These are phyloP conservation scores for Genyomyrus donnyi DNA, from an alignment of 2,113 vertebrate species.

Conservation along the genomic window DNA sequence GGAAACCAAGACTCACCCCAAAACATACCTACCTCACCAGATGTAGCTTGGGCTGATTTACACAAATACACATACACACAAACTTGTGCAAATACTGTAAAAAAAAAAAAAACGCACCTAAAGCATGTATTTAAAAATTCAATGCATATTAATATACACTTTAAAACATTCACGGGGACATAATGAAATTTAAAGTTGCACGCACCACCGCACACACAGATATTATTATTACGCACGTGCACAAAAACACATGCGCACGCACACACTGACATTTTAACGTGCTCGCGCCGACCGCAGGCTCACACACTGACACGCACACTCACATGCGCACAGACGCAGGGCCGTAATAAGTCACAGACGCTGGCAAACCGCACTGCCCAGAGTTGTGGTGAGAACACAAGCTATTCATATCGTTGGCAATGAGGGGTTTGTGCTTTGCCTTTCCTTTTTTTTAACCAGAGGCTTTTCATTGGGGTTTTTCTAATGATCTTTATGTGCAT, in stretches of 20 bases:
- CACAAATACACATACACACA: slow-evolving; percentile 31
- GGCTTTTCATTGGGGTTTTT: slow-evolving; percentile 30
- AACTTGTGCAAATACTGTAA: slow-evolving; percentile 25
- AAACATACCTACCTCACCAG: slow-evolving; percentile 11
- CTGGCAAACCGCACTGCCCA: slow-evolving; percentile 45
- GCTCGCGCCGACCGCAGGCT: not conserved
- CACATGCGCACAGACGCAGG: slow-evolving; percentile 54
- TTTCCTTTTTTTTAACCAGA: slow-evolving; percentile 37
- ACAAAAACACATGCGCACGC: slow-evolving; percentile 40
- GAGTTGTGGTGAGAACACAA: slow-evolving; percentile 58
- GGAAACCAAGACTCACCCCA: not conserved
- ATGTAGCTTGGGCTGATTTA: slow-evolving; percentile 1
- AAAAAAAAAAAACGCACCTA: not conserved
- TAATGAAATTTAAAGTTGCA: slow-evolving; percentile 7
- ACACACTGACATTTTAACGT: slow-evolving; percentile 11
- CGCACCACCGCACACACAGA: slow-evolving; percentile 11
- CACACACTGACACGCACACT: slow-evolving; percentile 33
- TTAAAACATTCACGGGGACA: not conserved
- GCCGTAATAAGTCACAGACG: slow-evolving; percentile 70
- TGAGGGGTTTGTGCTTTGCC: slow-evolving; percentile 56
- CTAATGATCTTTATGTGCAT: slow-evolving; percentile 22
- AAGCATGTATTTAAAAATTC: not conserved
- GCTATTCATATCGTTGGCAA: slow-evolving; percentile 68
- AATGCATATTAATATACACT: not conserved
- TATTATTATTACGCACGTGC: slow-evolving; percentile 31